phyloP scores from a whole-genome alignment of 2,888 invertebrate genomes.

The Cactoblastis cactorum region DNA sequence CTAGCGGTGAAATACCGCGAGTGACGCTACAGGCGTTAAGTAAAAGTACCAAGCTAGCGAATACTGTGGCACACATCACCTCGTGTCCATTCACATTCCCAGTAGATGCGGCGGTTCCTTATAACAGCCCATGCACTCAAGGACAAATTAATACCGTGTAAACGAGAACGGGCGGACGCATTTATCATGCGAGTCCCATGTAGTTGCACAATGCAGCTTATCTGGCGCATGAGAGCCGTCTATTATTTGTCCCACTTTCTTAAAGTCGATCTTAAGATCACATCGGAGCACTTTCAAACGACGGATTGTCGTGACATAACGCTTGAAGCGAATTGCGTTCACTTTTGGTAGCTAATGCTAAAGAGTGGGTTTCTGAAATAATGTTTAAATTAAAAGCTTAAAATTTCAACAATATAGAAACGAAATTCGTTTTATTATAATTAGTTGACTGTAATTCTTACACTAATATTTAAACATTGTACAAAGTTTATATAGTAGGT shows the following conservation, averaged over 20 bases:
- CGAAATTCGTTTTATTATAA: too few species aligned
- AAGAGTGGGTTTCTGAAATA: slow-evolving; percentile 1
- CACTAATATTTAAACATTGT: too few species aligned
- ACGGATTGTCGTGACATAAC: slow-evolving; percentile 49
- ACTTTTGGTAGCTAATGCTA: slow-evolving; percentile 22
- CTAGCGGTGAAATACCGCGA: slow-evolving; percentile 37
- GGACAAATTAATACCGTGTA: slow-evolving; percentile 66
- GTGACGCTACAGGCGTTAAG: slow-evolving; percentile 29
- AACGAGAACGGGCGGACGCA: slow-evolving; percentile 56
- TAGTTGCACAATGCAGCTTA: slow-evolving; percentile 72
- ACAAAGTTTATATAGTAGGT: too few species aligned
- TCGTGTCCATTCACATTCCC: slow-evolving; percentile 32
- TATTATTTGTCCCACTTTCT: slow-evolving; percentile 68
- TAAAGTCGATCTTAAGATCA: slow-evolving; percentile 42
- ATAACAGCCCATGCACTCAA: slow-evolving; percentile 50
- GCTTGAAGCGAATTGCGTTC: slow-evolving; percentile 34
- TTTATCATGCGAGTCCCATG: slow-evolving; percentile 58
- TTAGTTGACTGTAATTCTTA: too few species aligned
- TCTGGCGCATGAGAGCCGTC: slow-evolving; percentile 60
- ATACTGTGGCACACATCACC: slow-evolving; percentile 36
- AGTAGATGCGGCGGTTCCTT: slow-evolving; percentile 33
- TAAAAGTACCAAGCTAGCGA: slow-evolving; percentile 45
- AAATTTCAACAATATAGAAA: too few species aligned
- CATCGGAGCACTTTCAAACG: slow-evolving; percentile 49
- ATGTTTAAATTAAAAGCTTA: too few species aligned